These are phyloP conservation scores for Watsonalla binaria DNA, from an alignment of 2,888 invertebrate genomes.

Conservation along the genomic window DNA sequence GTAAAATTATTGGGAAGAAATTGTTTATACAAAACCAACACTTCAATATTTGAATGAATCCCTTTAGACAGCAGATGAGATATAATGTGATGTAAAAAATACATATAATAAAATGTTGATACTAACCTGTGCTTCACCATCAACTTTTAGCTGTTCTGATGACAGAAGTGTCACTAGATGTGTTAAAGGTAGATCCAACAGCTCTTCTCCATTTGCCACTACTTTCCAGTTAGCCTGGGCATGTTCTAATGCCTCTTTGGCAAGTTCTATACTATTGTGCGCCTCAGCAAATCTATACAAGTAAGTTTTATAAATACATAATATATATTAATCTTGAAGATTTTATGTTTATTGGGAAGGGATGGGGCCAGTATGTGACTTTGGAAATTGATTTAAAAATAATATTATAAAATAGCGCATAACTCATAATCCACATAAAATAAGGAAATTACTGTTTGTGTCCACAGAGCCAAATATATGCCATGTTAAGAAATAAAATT, in stretches of 20 bases:
- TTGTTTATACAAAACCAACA: background rate
- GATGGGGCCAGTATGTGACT: too few species aligned
- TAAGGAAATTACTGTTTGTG: too few species aligned
- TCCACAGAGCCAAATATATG: too few species aligned
- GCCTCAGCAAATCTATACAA: slow-evolving; percentile 89
- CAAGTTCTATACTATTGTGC: slow-evolving; percentile 88
- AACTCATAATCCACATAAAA: background rate
- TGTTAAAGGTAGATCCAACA: slow-evolving; percentile 88
- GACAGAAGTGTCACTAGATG: slow-evolving; percentile 86
- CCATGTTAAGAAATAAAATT: too few species aligned
- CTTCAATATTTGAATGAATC: background rate
- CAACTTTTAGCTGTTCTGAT: slow-evolving; percentile 92
- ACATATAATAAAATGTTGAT: background rate
- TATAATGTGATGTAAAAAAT: too few species aligned
- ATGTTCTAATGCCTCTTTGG: slow-evolving; percentile 87
- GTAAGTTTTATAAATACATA: background rate
- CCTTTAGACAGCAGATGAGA: too few species aligned
- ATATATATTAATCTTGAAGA: too few species aligned
- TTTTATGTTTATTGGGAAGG: too few species aligned
- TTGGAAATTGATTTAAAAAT: too few species aligned
- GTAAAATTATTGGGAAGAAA: too few species aligned
- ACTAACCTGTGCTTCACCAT: slow-evolving; percentile 90
- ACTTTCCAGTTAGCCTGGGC: slow-evolving; percentile 92
- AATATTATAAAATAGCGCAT: too few species aligned
- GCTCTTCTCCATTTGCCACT: slow-evolving; percentile 88